These are phyloP conservation scores for Drosophila bifasciata DNA, from an alignment of 1,140 invertebrate genomes.

Conservation along the genomic window DNA sequence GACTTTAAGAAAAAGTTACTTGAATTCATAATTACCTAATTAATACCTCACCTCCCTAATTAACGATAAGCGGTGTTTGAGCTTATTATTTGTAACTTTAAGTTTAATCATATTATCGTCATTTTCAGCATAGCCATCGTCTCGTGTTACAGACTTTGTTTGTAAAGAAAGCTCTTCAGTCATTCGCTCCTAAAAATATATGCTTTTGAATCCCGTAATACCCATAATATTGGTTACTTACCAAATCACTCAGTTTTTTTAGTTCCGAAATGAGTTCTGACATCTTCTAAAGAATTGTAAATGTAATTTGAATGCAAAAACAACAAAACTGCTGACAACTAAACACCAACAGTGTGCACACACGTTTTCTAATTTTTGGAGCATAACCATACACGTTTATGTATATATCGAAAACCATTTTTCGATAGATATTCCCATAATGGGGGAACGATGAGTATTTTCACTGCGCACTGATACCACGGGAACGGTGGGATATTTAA, in stretches of 20 bases:
- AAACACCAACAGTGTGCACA: background rate
- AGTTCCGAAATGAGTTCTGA: conserved; percentile 10
- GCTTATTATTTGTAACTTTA: conserved; percentile 91
- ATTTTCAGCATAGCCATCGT: conserved; percentile 61
- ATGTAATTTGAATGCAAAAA: too few species aligned
- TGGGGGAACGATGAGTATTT: too few species aligned
- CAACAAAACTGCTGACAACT: conserved; percentile 7
- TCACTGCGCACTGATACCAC: too few species aligned
- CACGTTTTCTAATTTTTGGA: too few species aligned
- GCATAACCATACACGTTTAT: too few species aligned
- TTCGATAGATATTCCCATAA: too few species aligned
- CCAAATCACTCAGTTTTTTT: conserved; percentile 7
- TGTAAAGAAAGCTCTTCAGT: conserved; percentile 38
- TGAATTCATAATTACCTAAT: conserved; percentile 18
- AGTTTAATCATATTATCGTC: conserved; percentile 86
- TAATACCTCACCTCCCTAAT: conserved; percentile 89
- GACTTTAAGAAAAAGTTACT: conserved; percentile 29
- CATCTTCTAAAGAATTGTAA: conserved; percentile 2
- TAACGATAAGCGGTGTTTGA: conserved; percentile 92
- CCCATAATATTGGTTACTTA: background rate
- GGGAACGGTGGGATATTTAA: too few species aligned
- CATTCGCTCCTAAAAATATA: conserved; percentile 33
- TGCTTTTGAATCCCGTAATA: background rate
- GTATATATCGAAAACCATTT: too few species aligned
- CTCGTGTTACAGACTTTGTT: conserved; percentile 76